Percentiles rank a stretch among this genome's conserved stretches.
These are phyloP conservation scores for Callionymus lyra DNA, from an alignment of 2,113 vertebrate species.

Conservation along the genomic window DNA sequence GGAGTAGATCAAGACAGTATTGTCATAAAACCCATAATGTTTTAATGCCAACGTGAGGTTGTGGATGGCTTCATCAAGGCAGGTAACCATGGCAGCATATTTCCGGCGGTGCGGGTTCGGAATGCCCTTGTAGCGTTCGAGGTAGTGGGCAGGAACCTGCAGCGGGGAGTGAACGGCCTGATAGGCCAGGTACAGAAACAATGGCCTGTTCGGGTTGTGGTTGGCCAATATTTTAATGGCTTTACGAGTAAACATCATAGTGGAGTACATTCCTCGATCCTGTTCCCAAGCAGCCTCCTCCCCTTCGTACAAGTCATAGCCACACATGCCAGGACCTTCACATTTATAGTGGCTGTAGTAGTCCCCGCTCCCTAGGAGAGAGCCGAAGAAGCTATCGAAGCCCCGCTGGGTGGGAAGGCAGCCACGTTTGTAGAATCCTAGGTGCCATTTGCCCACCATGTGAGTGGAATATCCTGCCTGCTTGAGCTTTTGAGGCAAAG, in stretches of 20 bases:
- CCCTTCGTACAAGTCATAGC: slow-evolving; percentile 89
- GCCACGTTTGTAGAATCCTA: slow-evolving; percentile 90
- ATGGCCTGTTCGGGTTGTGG: slow-evolving; percentile 74
- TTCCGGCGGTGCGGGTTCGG: slow-evolving; percentile 81
- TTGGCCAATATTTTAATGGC: slow-evolving; percentile 79
- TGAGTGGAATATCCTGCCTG: slow-evolving; percentile 88
- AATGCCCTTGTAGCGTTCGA: slow-evolving; percentile 85
- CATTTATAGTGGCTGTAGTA: slow-evolving; percentile 97
- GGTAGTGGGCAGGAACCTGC: slow-evolving; percentile 84
- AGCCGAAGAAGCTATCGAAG: slow-evolving; percentile 93
- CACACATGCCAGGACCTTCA: slow-evolving; percentile 85
- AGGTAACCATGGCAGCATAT: slow-evolving; percentile 93
- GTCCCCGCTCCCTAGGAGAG: slow-evolving; percentile 87
- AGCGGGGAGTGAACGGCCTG: slow-evolving; percentile 92
- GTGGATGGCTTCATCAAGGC: slow-evolving; percentile 85
- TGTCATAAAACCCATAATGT: slow-evolving; percentile 83
- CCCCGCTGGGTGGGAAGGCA: slow-evolving; percentile 91
- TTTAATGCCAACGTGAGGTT: slow-evolving; percentile 85
- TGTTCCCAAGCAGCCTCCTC: slow-evolving; percentile 90
- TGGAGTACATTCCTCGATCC: slow-evolving; percentile 84
- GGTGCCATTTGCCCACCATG: slow-evolving; percentile 98
- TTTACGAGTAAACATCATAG: slow-evolving; percentile 88
- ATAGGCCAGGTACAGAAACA: slow-evolving; percentile 90
- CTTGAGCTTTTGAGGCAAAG: slow-evolving; percentile 89
- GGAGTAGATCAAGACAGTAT: slow-evolving; percentile 88